Evolutionary conservation across 2,888 invertebrate species (phyloP), one percentile per base, ranked within the genome.

Genomic region (Pyrocoelia pectoralis): DNA sequence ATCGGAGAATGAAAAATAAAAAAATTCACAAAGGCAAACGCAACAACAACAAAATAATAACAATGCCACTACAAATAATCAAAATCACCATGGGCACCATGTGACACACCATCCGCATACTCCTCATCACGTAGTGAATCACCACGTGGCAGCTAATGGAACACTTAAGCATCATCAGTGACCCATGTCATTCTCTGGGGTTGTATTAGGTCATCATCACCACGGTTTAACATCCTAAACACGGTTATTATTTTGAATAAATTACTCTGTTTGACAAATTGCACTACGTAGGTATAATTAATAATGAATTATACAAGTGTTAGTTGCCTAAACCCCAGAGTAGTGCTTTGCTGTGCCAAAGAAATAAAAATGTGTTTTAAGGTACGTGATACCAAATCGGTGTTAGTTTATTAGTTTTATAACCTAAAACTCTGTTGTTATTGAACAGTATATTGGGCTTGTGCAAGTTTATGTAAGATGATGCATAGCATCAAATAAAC

Each of bases 1-100:
- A 98, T 83, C 88, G 98, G 74, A 90, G 98, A 74, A 98, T 98
- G 98, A 98, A 98, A 86, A 95, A 97, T 82, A 98, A 98, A 87
- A 98, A 86, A 95, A 95, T 81, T 93, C 91, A 68, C 96, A 96
- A 83, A 86, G 95, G 74, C 94, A 94, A 80, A 86, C 90, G 77
- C 89, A 92, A 75, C 93, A 94, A 80, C 89, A 89, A 76, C 91
- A 91, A 82, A 93, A 92, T 82, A 92, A 91, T 82, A 91, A 90
- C 80, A 90, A 89, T 77, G 88, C 84, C 75, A 89, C 87, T 73
- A 92, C 90, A 77, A 90, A 90, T 82, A 91, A 90, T 83, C 90
- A 90, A 79, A 89, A 89, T 79, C 90, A 90, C 80, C 87, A 88
- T 77, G 89, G 87, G 69, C 87, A 88, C 68, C 89, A 90, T 77